These are phyloP conservation scores for Aphodius sticticus DNA, from an alignment of 2,888 invertebrate genomes.

Conservation along the genomic window DNA sequence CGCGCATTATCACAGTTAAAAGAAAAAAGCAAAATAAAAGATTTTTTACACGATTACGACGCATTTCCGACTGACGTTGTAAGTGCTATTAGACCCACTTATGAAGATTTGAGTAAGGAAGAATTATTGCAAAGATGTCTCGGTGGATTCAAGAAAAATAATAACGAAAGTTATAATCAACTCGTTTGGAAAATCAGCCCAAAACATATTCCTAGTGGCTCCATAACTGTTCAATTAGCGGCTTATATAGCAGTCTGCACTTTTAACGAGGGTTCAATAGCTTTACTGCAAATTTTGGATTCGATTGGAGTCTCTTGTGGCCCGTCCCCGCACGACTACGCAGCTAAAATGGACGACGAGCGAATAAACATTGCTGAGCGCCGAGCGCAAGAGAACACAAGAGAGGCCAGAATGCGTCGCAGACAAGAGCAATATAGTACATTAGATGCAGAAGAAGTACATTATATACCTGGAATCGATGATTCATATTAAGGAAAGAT, in stretches of 20 bases:
- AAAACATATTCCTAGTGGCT: slow-evolving; percentile 8
- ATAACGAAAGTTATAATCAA: slow-evolving; percentile 49
- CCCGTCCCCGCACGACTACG: too few relatives aligned
- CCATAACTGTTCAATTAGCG: background rate
- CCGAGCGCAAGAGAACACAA: too few relatives aligned
- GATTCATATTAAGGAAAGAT: too few relatives aligned
- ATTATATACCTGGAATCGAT: too few relatives aligned
- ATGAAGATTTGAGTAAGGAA: slow-evolving; percentile 48
- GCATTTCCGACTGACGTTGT: background rate
- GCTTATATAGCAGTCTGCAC: background rate
- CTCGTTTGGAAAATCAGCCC: slow-evolving; percentile 46
- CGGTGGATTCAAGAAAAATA: slow-evolving; percentile 50
- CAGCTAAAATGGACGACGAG: too few relatives aligned
- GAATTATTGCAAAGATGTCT: slow-evolving; percentile 47
- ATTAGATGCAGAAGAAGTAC: too few relatives aligned
- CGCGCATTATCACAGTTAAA: background rate
- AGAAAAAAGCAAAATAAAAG: background rate
- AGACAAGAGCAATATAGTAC: too few relatives aligned
- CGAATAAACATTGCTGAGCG: too few relatives aligned
- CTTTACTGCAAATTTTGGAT: too few relatives aligned
- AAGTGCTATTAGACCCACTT: slow-evolving; percentile 26
- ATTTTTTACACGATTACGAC: background rate
- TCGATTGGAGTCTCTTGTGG: too few relatives aligned
- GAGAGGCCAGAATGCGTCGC: too few relatives aligned
- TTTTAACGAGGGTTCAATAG: slow-evolving; percentile 4